Evolutionary conservation across 2,797 vertebrate species (phyloP).

Genomic region (Tokudaia tokunoshimensis): DNA sequence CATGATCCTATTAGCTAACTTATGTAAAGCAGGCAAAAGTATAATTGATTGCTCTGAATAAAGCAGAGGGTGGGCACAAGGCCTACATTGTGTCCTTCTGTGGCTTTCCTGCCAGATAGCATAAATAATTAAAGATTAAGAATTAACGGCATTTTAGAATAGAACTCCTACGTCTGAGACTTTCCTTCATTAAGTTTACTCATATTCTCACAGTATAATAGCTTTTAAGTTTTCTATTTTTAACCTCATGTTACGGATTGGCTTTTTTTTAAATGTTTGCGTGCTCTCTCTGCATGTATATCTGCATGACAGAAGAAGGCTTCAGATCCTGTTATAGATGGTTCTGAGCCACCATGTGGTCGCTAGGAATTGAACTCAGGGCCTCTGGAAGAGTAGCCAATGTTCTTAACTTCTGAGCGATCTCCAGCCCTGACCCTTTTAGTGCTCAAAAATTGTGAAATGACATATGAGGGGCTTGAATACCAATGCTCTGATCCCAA

Average conservation of each 20-base stretch:
- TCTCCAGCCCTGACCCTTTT: background rate
- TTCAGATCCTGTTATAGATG: background rate
- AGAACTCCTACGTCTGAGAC: background rate
- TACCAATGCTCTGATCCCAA: background rate
- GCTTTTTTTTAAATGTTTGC: background rate
- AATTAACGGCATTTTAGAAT: background rate
- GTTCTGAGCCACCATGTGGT: background rate
- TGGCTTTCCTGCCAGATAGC: background rate
- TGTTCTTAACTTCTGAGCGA: background rate
- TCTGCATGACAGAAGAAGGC: background rate
- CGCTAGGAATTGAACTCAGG: background rate
- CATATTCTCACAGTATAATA: background rate
- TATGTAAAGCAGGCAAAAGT: background rate
- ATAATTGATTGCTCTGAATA: background rate
- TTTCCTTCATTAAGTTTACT: background rate
- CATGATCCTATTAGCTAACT: conserved; percentile 1
- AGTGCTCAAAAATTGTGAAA: background rate
- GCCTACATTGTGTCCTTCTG: background rate
- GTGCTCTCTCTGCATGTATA: background rate
- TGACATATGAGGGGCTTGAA: background rate
- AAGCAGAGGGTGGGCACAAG: fast-evolving
- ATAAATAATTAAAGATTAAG: background rate
- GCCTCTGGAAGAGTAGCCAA: background rate
- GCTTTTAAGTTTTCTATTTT: background rate
- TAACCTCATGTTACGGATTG: conserved; percentile 1